Percentiles rank a stretch among this genome's conserved stretches.
These are phyloP conservation scores for Eriocheir sinensis DNA, from an alignment of 1,140 invertebrate species.

Conservation along the genomic window DNA sequence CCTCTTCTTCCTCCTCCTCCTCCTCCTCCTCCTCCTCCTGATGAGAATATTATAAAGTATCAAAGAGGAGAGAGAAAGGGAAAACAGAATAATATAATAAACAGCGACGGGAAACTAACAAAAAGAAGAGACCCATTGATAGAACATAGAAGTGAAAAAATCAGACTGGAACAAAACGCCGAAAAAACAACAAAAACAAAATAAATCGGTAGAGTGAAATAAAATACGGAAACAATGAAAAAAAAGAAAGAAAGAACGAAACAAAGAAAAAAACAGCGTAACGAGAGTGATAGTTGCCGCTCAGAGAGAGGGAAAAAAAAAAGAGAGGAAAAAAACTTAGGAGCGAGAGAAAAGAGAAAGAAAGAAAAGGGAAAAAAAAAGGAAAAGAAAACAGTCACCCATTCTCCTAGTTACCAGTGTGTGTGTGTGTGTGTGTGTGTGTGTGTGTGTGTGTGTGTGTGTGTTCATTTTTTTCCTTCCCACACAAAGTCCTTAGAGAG, in stretches of 20 bases:
- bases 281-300: background rate
- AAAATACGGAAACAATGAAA: background rate
- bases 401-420: constrained; percentile 48
- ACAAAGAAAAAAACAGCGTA: constrained; percentile 8
- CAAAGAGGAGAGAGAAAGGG: background rate
- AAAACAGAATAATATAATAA: background rate
- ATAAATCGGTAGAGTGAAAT: background rate
- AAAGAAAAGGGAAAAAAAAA: background rate
- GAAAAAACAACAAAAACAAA: background rate
- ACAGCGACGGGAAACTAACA: background rate
- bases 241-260: background rate
- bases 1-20: background rate
- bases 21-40: constrained; percentile 12
- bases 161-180: background rate
- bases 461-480: background rate
- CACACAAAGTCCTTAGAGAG: background rate
- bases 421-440: constrained; percentile 2
- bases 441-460: background rate
- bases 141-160: background rate
- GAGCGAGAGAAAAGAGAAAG: background rate
- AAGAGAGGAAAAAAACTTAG: background rate
- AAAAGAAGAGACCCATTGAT: background rate
- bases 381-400: background rate
- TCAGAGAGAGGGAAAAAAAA: background rate
- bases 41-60: background rate